Evolutionary conservation across 2,797 vertebrate species (phyloP), one percentile per base, ranked within the genome.

Genomic region (Cetoscarus ocellatus): DNA sequence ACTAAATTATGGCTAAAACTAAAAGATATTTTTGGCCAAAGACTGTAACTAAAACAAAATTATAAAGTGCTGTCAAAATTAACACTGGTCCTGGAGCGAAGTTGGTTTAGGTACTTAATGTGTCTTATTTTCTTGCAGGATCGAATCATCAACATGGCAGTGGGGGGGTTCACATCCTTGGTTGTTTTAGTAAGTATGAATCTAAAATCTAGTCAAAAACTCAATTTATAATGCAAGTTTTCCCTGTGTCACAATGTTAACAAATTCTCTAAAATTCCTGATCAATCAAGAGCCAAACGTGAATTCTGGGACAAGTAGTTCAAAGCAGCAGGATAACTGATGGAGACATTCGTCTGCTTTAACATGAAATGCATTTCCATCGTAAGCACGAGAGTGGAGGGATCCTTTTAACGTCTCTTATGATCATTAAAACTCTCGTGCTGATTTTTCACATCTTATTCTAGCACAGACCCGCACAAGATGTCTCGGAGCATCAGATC

Each of bases 121-220:
- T 17, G 2, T 43, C 52, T 53, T 88, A 79, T 0, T 75, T 34
- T 71, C 18, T 48, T 82, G 1, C 83, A 99, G 98, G 98, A 99
- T 89, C 95, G 96, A 91, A 95, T 99, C 92, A 96, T 99, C 93
- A 98, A 98, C 93, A 87, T 98, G 81, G 93, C 92, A 10, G 93
- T 99, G 82, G 98, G 98, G 45, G 93, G 95, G 79, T 90, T 98
- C 70, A 97, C 97, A 0, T 95, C 92, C 59, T 74, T 97, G 87
- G 84, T 99, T 65, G 94, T 99, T 83, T 80, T 98, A 77, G 98
- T 99, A 92, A 98, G 98, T 97, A 91, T 35, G 13, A 35, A 75
- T 34, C 48, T 18, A 0, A 19, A 8, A 7, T 4, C 0, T 14
- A 7, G 4, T 27, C 27, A 27, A 27, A 27, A 27, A 27, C 27